These are phyloP conservation scores for Drosophila subobscura DNA, from an alignment of 1,140 invertebrate genomes.

Conservation along the genomic window DNA sequence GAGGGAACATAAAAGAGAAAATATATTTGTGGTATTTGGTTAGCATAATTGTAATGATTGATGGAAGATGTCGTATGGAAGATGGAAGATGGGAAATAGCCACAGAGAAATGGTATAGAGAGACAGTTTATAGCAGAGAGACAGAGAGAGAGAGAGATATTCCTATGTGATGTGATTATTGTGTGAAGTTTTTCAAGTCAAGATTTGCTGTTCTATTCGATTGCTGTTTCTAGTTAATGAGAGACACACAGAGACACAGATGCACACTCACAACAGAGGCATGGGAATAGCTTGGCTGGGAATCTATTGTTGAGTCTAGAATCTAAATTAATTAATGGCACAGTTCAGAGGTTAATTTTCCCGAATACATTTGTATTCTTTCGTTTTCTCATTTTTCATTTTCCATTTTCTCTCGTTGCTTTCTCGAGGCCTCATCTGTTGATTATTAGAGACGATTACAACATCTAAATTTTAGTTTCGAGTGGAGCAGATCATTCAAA, in stretches of 20 bases:
- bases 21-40: slow-evolving; percentile 79
- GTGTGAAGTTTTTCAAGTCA: slow-evolving; percentile 41
- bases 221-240: slow-evolving; percentile 55
- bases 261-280: slow-evolving; percentile 20
- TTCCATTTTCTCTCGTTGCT: slow-evolving; percentile 32
- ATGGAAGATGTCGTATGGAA: slow-evolving; percentile 55
- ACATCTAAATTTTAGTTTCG: slow-evolving; percentile 57
- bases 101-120: slow-evolving; percentile 1
- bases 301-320: not conserved
- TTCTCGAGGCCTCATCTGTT: slow-evolving; percentile 5
- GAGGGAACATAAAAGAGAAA: slow-evolving; percentile 73
- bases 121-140: slow-evolving; percentile 10
- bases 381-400: slow-evolving; percentile 24
- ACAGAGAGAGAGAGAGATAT: slow-evolving; percentile 21
- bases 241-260: slow-evolving; percentile 37
- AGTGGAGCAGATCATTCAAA: slow-evolving; percentile 32
- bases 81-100: slow-evolving; percentile 25
- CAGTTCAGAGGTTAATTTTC: slow-evolving; percentile 80
- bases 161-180: slow-evolving; percentile 63
- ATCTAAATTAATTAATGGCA: slow-evolving; percentile 74
- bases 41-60: slow-evolving; percentile 70
- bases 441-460: slow-evolving; percentile 75
- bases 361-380: slow-evolving; percentile 54
- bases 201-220: slow-evolving; percentile 24
- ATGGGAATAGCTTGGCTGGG: slow-evolving; percentile 1